Evolutionary conservation across 2,888 invertebrate species (phyloP).

Genomic region (Caenorhabditis plicata): DNA sequence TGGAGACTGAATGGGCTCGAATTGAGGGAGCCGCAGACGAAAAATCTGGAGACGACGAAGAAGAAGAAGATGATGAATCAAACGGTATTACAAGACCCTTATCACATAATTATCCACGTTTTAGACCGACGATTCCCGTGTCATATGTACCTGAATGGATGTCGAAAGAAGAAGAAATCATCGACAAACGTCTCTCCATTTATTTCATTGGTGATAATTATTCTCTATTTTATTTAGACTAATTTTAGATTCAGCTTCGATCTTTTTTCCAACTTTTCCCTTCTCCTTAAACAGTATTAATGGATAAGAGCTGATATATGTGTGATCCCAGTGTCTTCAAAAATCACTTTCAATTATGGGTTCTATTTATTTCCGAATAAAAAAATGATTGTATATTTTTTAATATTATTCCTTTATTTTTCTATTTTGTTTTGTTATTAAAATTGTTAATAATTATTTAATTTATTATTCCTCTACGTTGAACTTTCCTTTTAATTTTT

Average conservation of each 20-base stretch:
- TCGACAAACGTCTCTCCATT: background rate
- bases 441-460: too few relatives aligned
- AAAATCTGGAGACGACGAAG: constrained; percentile 36
- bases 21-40: constrained; percentile 48
- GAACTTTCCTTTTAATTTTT: too few relatives aligned
- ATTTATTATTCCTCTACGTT: too few relatives aligned
- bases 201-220: constrained; percentile 10
- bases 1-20: constrained; percentile 62
- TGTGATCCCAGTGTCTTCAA: too few relatives aligned
- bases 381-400: too few relatives aligned
- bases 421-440: too few relatives aligned
- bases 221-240: too few relatives aligned
- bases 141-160: constrained; percentile 64
- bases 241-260: background rate
- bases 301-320: too few relatives aligned
- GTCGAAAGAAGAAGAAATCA: constrained; percentile 54
- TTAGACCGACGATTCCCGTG: constrained; percentile 60
- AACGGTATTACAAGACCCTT: background rate
- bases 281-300: too few relatives aligned
- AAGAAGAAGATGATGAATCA: constrained; percentile 26
- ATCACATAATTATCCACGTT: background rate
- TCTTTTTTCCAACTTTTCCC: constrained; percentile 1
- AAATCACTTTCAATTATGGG: too few relatives aligned
- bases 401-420: too few relatives aligned
- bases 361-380: too few relatives aligned